Conservation (phyloP, 2,888 invertebrate genomes). For the Tryphoninae sp. region DNA sequence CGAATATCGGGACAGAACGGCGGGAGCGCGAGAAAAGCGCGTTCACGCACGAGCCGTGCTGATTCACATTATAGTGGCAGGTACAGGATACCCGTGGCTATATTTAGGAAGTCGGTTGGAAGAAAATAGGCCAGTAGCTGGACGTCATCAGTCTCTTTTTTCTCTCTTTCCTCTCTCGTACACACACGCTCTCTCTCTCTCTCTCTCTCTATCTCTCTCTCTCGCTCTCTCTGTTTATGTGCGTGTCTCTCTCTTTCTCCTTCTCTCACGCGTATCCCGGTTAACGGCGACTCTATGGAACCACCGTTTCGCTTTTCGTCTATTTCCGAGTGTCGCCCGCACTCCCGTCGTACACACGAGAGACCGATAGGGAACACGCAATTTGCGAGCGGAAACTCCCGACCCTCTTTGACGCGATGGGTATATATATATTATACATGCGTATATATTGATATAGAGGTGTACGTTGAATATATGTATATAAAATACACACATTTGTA, state of each 20-base stretch:
- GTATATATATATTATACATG: background rate
- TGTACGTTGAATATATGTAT: too few relatives aligned
- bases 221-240: background rate
- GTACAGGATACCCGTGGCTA: constrained; percentile 71
- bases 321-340: constrained; percentile 78
- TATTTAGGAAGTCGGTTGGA: constrained; percentile 73
- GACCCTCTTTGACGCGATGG: background rate
- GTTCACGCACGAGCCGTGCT: constrained; percentile 60
- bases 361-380: constrained; percentile 55
- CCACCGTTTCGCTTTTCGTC: constrained; percentile 75
- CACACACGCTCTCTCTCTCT: background rate
- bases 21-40: constrained; percentile 26
- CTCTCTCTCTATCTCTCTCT: constrained; percentile 19
- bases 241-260: background rate
- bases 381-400: constrained; percentile 57
- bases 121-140: constrained; percentile 79
- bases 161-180: constrained; percentile 26
- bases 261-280: constrained; percentile 50
- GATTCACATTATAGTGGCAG: constrained; percentile 72
- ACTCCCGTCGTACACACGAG: constrained; percentile 60
- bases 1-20: constrained; percentile 21
- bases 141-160: constrained; percentile 69
- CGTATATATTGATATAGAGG: background rate
- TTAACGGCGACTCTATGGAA: constrained; percentile 65
- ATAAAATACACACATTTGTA: background rate